phyloP scores from a whole-genome alignment of 2,888 invertebrate species.

The Cryptops parisi region DNA sequence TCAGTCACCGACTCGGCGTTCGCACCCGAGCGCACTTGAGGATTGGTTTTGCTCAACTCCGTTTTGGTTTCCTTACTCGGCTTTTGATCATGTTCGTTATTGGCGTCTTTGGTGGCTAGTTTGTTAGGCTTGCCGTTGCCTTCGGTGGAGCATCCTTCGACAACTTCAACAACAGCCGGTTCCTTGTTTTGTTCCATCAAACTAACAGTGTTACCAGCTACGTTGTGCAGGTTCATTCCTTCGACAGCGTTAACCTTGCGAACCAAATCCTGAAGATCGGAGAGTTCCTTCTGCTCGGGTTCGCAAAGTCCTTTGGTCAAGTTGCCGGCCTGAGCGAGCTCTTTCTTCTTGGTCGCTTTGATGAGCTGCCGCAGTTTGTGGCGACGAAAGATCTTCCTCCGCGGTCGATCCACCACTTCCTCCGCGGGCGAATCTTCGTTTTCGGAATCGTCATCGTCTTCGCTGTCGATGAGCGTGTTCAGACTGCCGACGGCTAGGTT shows the following conservation, averaged over 20 bases:
- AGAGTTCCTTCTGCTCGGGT: too few relatives aligned
- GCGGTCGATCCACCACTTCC: conserved; percentile 18
- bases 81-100: not conserved
- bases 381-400: conserved; percentile 16
- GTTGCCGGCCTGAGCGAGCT: not conserved
- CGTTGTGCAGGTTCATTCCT: not conserved
- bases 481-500: conserved; percentile 10
- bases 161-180: not conserved
- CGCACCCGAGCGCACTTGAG: not conserved
- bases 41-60: not conserved
- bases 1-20: not conserved
- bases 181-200: not conserved
- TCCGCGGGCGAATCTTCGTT: conserved; percentile 16
- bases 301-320: not conserved
- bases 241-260: not conserved
- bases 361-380: not conserved
- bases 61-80: not conserved
- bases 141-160: not conserved
- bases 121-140: not conserved
- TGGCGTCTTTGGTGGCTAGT: not conserved
- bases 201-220: not conserved
- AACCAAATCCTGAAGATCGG: too few relatives aligned
- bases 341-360: not conserved
- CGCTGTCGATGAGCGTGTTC: conserved; percentile 18
- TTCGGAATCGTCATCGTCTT: conserved; percentile 17